Evolutionary conservation across 1,140 invertebrate genomes (phyloP).

Genomic region (Forficula auricularia): DNA sequence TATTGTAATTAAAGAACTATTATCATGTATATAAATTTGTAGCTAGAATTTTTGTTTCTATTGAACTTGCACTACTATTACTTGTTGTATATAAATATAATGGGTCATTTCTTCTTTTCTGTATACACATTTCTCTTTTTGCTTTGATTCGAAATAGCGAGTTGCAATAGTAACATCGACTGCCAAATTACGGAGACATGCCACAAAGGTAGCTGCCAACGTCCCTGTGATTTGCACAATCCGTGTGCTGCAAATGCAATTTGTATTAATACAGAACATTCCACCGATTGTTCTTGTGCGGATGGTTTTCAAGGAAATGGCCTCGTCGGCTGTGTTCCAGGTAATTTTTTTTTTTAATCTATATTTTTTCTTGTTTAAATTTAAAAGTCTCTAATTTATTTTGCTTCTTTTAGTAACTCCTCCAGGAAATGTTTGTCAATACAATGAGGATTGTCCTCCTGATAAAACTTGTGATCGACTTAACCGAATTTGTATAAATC

Average conservation of each 20-base stretch:
- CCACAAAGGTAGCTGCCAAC: conserved; percentile 58
- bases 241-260: conserved; percentile 67
- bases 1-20: too few relatives aligned
- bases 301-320: conserved; percentile 75
- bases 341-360: conserved; percentile 29
- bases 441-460: conserved; percentile 74
- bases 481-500: conserved; percentile 65
- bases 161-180: conserved; percentile 63
- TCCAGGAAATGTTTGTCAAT: conserved; percentile 58
- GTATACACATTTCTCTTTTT: conserved; percentile 4
- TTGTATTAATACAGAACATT: conserved; percentile 76
- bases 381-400: neutral
- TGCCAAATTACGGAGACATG: conserved; percentile 65
- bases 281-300: conserved; percentile 63
- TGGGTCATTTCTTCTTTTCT: conserved; percentile 5
- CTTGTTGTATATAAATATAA: conserved; percentile 13
- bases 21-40: too few relatives aligned
- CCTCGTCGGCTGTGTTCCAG: conserved; percentile 54
- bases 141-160: conserved; percentile 36
- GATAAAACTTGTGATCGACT: conserved; percentile 61
- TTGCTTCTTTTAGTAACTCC: conserved; percentile 35
- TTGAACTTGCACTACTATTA: conserved; percentile 5
- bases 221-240: conserved; percentile 62
- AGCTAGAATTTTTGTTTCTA: too few relatives aligned
- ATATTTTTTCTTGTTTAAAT: conserved; percentile 1